Base-by-base conservation (phyloP, 2,888 invertebrate genomes). In the Peribatodes rhomboidaria region DNA sequence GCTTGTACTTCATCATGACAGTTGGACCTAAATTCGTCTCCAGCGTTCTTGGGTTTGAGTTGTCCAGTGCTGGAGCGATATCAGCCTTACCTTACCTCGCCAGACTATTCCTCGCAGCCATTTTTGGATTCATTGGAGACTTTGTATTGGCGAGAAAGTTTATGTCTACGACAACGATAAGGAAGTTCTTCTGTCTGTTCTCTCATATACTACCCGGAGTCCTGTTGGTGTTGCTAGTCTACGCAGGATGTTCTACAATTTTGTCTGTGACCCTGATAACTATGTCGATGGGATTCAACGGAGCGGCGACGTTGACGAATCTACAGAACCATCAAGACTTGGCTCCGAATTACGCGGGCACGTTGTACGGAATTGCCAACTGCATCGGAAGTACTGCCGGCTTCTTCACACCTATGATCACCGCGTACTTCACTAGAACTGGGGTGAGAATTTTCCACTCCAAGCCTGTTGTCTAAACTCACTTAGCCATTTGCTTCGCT, bases 291-390 rank as follows among this genome's bases (percentile, higher is more conserved):
- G 96, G 96, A 18, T 94, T 95, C 75, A 95, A 95, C 68, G 95
- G 95, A 0, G 94, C 95, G 4, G 95, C 95, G 0, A 95, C 95
- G 0, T 81, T 94, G 61, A 94, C 95, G 0, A 95, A 95, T 78
- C 85, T 95, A 68, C 94, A 95, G 77, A 95, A 95, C 69, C 93
- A 96, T 63, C 97, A 97, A 83, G 97, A 97, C 83, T 87, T 97
- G 58, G 96, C 97, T 0, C 97, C 97, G 0, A 97, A 96, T 78
- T 97, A 94, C 80, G 97, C 97, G 0, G 97, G 96, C 4, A 95
- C 96, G 11, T 84, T 97, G 22, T 97, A 97, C 75, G 97, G 97
- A 10, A 95, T 96, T n/a, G 96, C 96, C 50, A 97, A 97, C 76
- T 95, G 95, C 70, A 84, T 97, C 22, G 97, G 96, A 31, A 95